phyloP scores from a whole-genome alignment of 1,140 invertebrate species.

The Aphelinus atriplicis region DNA sequence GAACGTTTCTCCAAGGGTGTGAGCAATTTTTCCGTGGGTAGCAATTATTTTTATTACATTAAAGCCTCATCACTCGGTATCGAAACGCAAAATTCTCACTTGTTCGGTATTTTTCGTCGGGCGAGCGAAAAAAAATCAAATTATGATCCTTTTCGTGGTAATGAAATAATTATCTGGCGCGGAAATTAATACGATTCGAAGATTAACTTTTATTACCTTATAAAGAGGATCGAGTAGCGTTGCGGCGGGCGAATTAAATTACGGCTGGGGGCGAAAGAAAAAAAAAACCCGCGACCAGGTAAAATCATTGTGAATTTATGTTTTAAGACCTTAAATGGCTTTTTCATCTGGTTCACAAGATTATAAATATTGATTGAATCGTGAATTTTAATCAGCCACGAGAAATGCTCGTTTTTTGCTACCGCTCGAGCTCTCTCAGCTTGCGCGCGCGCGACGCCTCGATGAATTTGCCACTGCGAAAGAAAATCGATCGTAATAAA shows the following conservation, averaged over 20 bases:
- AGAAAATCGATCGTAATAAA: constrained; percentile 24
- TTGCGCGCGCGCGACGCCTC: not conserved
- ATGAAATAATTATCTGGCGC: too few relatives aligned
- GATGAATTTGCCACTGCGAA: constrained; percentile 4
- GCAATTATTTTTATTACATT: too few relatives aligned
- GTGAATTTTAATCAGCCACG: not conserved
- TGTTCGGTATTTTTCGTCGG: too few relatives aligned
- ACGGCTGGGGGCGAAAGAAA: not conserved
- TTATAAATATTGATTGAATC: not conserved
- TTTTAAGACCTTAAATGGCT: not conserved
- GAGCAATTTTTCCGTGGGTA: too few relatives aligned
- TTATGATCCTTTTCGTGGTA: too few relatives aligned
- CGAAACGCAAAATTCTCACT: too few relatives aligned
- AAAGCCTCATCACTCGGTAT: too few relatives aligned
- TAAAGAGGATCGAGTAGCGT: not conserved
- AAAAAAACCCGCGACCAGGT: not conserved
- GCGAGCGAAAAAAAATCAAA: too few relatives aligned
- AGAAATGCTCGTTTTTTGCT: not conserved
- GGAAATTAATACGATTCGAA: not conserved
- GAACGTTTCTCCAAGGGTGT: too few relatives aligned
- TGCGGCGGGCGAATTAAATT: too few relatives aligned
- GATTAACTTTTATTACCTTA: not conserved
- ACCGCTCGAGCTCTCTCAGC: too few relatives aligned
- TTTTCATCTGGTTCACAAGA: not conserved
- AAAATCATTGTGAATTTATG: not conserved